These are phyloP conservation scores for Rhaphigaster nebulosa DNA, from an alignment of 2,888 invertebrate genomes.

Conservation along the genomic window DNA sequence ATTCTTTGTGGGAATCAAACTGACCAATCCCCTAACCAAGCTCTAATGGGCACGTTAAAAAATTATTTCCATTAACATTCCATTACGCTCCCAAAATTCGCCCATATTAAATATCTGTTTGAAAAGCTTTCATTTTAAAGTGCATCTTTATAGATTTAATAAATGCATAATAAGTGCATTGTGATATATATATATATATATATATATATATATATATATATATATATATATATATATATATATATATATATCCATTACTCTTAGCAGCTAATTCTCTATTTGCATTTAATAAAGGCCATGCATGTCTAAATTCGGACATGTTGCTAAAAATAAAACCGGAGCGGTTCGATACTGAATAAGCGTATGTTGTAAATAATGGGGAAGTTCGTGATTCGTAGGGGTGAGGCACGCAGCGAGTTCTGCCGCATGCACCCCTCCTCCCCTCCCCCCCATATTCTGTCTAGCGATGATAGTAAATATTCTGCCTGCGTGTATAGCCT, in stretches of 20 bases:
- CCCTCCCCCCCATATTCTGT: not conserved
- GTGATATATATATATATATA: not conserved
- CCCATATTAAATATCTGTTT: not conserved
- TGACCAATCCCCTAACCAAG: not conserved
- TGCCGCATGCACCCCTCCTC: slow-evolving; percentile 11
- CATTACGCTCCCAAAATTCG: not conserved
- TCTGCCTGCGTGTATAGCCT: not conserved
- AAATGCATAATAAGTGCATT: too few relatives aligned
- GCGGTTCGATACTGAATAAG: not conserved
- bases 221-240: not conserved
- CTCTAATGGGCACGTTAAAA: not conserved
- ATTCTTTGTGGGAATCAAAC: too few relatives aligned
- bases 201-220: too few relatives aligned
- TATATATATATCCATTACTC: not conserved
- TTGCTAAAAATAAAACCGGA: not conserved
- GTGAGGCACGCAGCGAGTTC: not conserved
- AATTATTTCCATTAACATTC: not conserved
- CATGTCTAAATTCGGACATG: not conserved
- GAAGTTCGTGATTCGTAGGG: not conserved
- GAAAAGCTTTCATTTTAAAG: not conserved
- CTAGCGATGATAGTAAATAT: not conserved
- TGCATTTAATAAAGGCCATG: not conserved
- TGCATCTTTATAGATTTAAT: not conserved
- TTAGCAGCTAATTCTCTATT: not conserved
- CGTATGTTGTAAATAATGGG: not conserved